phyloP scores from a whole-genome alignment of 2,888 invertebrate species.

The Clistopyga incitator region DNA sequence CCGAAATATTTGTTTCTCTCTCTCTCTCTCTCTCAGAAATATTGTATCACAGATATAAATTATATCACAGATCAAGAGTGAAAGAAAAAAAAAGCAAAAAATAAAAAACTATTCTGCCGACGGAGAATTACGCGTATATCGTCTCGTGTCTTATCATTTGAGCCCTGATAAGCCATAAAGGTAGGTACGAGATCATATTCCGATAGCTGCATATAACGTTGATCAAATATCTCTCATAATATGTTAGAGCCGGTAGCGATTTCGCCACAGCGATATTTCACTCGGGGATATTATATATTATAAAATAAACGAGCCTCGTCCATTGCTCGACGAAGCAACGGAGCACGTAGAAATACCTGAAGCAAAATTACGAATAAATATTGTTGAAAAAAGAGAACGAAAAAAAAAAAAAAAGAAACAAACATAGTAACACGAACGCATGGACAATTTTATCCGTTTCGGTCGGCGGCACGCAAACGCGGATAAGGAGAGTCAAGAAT shows the following conservation, averaged over 20 bases:
- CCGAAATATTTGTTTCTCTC: too few relatives aligned
- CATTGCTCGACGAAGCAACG: conserved; percentile 16
- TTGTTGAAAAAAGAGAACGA: background rate
- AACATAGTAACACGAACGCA: conserved; percentile 33
- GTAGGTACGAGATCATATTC: conserved; percentile 38
- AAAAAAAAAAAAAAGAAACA: background rate
- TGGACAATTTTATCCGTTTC: conserved; percentile 51
- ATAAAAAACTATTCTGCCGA: too few relatives aligned
- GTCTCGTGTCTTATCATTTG: conserved; percentile 42
- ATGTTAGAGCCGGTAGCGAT: conserved; percentile 35
- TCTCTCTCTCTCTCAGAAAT: too few relatives aligned
- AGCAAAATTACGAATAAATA: conserved; percentile 19
- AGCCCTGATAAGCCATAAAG: conserved; percentile 58
- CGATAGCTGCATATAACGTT: conserved; percentile 44
- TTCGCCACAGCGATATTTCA: conserved; percentile 62
- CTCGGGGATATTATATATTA: conserved; percentile 51
- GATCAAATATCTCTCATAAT: conserved; percentile 59
- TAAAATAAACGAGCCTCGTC: conserved; percentile 52
- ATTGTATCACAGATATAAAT: too few relatives aligned
- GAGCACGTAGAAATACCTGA: background rate
- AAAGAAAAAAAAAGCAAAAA: too few relatives aligned
- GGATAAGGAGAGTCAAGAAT: conserved; percentile 52
- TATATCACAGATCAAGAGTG: too few relatives aligned
- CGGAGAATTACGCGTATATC: background rate
- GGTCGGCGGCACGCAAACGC: conserved; percentile 35